Percentiles rank a stretch among this genome's conserved stretches.
Conservation (phyloP, 2,797 vertebrate species). For the Arnoldichthys spilopterus region DNA sequence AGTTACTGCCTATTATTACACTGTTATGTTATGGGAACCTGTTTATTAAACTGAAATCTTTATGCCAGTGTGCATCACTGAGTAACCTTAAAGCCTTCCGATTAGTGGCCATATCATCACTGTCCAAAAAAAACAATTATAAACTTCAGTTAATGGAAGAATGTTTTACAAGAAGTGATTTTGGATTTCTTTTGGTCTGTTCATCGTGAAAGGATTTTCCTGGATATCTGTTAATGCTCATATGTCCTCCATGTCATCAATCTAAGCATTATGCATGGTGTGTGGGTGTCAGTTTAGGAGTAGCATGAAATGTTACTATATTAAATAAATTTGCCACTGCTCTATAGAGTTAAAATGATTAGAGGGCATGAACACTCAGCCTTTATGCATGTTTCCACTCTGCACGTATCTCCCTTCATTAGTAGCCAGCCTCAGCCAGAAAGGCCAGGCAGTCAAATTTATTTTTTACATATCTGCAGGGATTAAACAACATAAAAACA, state of each 20-base stretch:
- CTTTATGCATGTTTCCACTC: constrained; percentile 1
- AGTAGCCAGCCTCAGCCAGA: not conserved
- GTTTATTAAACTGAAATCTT: not conserved
- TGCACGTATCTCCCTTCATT: constrained; percentile 22
- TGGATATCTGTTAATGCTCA: not conserved
- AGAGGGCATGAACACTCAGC: constrained; percentile 43
- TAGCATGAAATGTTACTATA: not conserved
- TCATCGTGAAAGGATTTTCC: too few species aligned
- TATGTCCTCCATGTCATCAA: not conserved
- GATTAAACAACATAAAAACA: not conserved
- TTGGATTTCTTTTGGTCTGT: too few species aligned
- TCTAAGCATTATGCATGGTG: not conserved
- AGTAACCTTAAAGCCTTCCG: not conserved
- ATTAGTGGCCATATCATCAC: too few species aligned
- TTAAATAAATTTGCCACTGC: not conserved
- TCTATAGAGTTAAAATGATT: constrained; percentile 57
- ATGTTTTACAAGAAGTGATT: too few species aligned
- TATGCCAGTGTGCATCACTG: not conserved
- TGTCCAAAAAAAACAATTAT: too few species aligned
- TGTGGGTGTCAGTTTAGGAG: not conserved
- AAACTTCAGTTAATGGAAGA: too few species aligned
- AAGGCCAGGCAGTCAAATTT: not conserved
- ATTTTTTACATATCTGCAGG: not conserved
- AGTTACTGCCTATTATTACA: not conserved
- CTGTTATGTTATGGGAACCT: not conserved